Evolutionary conservation across 2,113 vertebrate genomes (phyloP).

Genomic region (Calyptomena viridis): DNA sequence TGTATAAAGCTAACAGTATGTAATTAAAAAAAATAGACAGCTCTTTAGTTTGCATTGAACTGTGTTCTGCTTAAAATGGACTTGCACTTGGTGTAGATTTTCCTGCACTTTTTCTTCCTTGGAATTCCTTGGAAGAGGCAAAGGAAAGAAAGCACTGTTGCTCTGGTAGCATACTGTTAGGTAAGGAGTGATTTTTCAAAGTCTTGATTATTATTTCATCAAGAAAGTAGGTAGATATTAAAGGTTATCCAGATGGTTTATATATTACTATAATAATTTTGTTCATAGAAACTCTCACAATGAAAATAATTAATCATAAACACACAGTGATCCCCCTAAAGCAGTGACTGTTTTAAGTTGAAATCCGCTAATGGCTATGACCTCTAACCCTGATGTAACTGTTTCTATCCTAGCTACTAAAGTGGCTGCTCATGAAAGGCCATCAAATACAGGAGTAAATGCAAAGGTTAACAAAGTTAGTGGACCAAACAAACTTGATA

Average conservation of each 20-base stretch:
- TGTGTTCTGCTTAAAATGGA: not conserved
- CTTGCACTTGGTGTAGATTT: not conserved
- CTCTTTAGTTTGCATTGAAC: not conserved
- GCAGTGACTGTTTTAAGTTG: slow-evolving; percentile 72
- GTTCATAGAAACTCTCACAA: slow-evolving; percentile 69
- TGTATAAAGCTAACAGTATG: not conserved
- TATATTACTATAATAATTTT: slow-evolving; percentile 66
- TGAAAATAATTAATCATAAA: slow-evolving; percentile 75
- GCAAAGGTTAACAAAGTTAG: slow-evolving; percentile 85
- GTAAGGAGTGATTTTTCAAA: slow-evolving; percentile 20
- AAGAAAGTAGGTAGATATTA: slow-evolving; percentile 56
- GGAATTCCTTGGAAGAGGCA: not conserved
- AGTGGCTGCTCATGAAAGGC: slow-evolving; percentile 72
- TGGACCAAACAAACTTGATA: slow-evolving; percentile 85
- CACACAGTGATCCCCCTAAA: slow-evolving; percentile 66
- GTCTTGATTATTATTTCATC: slow-evolving; percentile 60
- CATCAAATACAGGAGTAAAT: slow-evolving; percentile 75
- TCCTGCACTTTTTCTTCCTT: not conserved
- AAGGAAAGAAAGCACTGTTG: slow-evolving; percentile 2
- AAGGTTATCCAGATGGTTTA: slow-evolving; percentile 59
- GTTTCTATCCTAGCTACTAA: slow-evolving; percentile 69
- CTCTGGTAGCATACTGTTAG: not conserved
- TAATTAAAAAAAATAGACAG: not conserved
- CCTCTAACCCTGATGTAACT: slow-evolving; percentile 78
- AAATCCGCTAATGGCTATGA: slow-evolving; percentile 76